phyloP scores from a whole-genome alignment of 53 echinoderm and acorn worm species.

The Pentamera pediparva region DNA sequence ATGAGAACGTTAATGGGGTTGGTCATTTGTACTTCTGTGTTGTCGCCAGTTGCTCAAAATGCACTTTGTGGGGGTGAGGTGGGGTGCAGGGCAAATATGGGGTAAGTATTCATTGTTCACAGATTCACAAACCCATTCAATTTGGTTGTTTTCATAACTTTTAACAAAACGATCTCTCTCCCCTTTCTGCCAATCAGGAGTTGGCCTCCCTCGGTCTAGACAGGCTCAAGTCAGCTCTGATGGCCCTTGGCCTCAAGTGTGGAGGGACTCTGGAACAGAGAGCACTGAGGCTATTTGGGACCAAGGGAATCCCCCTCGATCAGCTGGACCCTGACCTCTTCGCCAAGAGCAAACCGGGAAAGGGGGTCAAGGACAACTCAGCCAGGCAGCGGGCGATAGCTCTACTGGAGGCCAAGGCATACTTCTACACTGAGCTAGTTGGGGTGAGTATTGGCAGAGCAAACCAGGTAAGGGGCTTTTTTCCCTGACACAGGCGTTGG shows the following conservation, averaged over 20 bases:
- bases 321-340: conserved; percentile 82
- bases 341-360: conserved; percentile 95
- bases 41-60: no score
- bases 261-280: conserved; percentile 96
- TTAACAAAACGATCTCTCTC: no score
- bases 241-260: conserved; percentile 93
- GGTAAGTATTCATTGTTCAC: no score
- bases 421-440: conserved; percentile 84
- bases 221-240: conserved; percentile 92
- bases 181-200: conserved; percentile 50
- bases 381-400: conserved; percentile 85
- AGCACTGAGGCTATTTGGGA: conserved; percentile 88
- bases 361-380: conserved; percentile 72
- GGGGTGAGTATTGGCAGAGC: conserved; percentile 62
- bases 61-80: no score
- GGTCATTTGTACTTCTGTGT: no score
- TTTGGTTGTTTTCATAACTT: no score
- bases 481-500: no score
- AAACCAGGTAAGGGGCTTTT: background rate
- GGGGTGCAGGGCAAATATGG: no score
- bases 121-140: no score
- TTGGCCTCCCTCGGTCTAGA: conserved; percentile 95
- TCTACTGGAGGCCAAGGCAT: conserved; percentile 84
- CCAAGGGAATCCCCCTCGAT: conserved; percentile 88
- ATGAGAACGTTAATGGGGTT: no score